Evolutionary conservation across 2,113 vertebrate species (phyloP), one percentile per base, ranked within the genome.

Genomic region (mouse (Mus musculus)): DNA sequence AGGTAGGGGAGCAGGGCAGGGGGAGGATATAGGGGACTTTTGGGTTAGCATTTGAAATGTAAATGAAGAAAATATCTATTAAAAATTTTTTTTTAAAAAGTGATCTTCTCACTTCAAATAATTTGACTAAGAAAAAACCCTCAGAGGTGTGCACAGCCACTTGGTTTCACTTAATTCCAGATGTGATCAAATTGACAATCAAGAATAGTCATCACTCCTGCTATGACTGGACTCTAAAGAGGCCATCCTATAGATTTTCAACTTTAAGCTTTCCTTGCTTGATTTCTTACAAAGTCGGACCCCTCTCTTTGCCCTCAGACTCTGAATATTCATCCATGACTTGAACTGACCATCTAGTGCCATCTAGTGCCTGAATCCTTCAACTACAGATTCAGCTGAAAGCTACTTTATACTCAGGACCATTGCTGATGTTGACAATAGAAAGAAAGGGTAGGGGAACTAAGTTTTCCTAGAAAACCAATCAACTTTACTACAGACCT

Each of bases 401-500:
- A 22, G 1, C 33, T 1, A 0, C 28, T 19, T 36, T 10, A 0
- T 16, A 26, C 26, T 20, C 13, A 1, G 0, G 4, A 9, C 24
- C 1, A 3, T 26, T 22, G 20, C 12, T 39, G 36, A n/a, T 82
- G 28, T 42, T 4, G 7, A 13, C 11, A 65, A 49, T 0, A 65
- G 33, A 80, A 36, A 20, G 17, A 75, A 46, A 5, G 16, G 42
- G 4, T 0, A 7, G 5, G 4, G 13, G 20, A 16, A 4, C 36
- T 24, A 3, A 7, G 5, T 81, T 63, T 61, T 14, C 30, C 17
- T 20, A 4, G n/a, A 54, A 28, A 36, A 16, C 12, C 26, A n/a
- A 36, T 67, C 10, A 42, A 67, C 9, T 39, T 71, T 20, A 11
- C 49, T 39, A 42, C 36, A 28, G 36, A 10, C 39, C 4, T n/a